Conservation (phyloP, 2,113 vertebrate species). For the Aspidoscelis tigris region DNA sequence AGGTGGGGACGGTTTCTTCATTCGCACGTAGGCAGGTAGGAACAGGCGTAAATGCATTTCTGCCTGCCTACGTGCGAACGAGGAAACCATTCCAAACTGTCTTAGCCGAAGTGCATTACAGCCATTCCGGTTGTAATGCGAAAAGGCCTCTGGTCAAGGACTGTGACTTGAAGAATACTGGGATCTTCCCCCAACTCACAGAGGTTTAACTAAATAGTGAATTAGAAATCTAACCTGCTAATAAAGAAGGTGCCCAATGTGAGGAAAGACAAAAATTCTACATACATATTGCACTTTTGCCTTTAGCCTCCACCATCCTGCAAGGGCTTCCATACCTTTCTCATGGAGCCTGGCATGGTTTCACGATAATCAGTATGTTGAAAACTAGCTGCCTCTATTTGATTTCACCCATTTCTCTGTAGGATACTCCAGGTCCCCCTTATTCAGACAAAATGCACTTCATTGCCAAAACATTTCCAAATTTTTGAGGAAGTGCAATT, state of each 20-base stretch:
- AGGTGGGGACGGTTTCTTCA: too few relatives aligned
- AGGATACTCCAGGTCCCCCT: neutral
- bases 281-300: too few relatives aligned
- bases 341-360: neutral
- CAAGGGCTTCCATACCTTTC: neutral
- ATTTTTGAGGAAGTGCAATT: slow-evolving; percentile 31
- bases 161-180: neutral
- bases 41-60: too few relatives aligned
- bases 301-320: neutral
- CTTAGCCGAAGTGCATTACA: too few relatives aligned
- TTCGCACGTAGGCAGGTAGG: too few relatives aligned
- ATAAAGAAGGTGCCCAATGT: too few relatives aligned
- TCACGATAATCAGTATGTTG: neutral
- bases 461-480: slow-evolving; percentile 9
- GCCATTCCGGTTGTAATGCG: too few relatives aligned
- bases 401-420: neutral
- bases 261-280: too few relatives aligned
- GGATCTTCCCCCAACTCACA: neutral
- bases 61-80: too few relatives aligned
- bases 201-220: too few relatives aligned
- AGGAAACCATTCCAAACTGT: too few relatives aligned
- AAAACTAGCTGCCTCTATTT: neutral
- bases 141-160: neutral
- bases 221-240: too few relatives aligned
- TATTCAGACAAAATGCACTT: neutral